Conservation (phyloP, 2,113 vertebrate genomes). For the Amia ocellicauda region DNA sequence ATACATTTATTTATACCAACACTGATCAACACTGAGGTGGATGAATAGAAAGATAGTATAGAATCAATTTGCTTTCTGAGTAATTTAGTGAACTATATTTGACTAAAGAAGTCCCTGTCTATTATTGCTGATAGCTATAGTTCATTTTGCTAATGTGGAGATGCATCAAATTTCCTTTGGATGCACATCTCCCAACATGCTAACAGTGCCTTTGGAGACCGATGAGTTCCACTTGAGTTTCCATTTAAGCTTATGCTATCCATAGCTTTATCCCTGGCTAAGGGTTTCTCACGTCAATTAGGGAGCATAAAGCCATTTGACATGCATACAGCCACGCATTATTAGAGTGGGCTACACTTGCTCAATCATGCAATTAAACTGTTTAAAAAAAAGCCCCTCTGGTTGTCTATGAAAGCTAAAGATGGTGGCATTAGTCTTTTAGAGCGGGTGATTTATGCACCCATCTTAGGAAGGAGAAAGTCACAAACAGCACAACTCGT, state of each 20-base stretch:
- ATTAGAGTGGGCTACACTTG: slow-evolving; percentile 61
- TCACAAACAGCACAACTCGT: slow-evolving; percentile 62
- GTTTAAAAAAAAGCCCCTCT: slow-evolving; percentile 16
- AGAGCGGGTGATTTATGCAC: slow-evolving; percentile 50
- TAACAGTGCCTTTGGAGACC: slow-evolving; percentile 64
- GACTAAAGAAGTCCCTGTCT: slow-evolving; percentile 41
- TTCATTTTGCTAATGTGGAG: slow-evolving; percentile 62
- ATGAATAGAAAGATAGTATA: too few relatives aligned
- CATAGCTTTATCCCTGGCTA: slow-evolving; percentile 27
- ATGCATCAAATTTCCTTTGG: slow-evolving; percentile 57
- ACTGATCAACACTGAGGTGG: too few relatives aligned
- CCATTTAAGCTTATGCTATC: slow-evolving; percentile 45
- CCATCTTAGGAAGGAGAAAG: slow-evolving; percentile 48
- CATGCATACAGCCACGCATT: slow-evolving; percentile 52
- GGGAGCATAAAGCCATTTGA: slow-evolving; percentile 53
- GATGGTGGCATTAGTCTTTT: slow-evolving; percentile 25
- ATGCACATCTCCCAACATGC: slow-evolving; percentile 53
- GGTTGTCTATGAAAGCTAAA: slow-evolving; percentile 24
- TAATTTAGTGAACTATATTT: slow-evolving; percentile 43
- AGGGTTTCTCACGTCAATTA: slow-evolving; percentile 52
- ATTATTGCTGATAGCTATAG: slow-evolving; percentile 53
- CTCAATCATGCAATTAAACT: slow-evolving; percentile 68
- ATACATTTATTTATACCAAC: too few relatives aligned
- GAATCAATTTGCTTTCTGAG: background rate
- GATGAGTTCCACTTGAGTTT: slow-evolving; percentile 61